A percentile compares a stretch with the other conserved stretches of the same genome.
These are phyloP conservation scores for Eilema caniola DNA, from an alignment of 2,888 invertebrate genomes.

Conservation along the genomic window DNA sequence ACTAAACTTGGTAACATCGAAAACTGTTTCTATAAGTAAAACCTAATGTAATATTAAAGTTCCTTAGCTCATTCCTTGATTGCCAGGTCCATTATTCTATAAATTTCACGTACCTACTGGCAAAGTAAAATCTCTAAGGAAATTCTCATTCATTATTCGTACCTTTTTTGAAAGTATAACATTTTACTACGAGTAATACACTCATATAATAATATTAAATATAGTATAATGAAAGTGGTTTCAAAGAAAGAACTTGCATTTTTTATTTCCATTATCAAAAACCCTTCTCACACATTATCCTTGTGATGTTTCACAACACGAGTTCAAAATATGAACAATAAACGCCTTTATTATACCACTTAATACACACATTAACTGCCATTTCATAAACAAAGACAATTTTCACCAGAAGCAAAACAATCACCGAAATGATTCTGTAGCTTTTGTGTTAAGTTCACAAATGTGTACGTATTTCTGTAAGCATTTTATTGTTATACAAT, in stretches of 20 bases:
- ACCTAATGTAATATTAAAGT: not conserved
- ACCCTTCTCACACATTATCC: conserved; percentile 14
- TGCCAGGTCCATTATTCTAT: not conserved
- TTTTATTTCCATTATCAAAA: not conserved
- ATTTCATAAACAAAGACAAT: conserved; percentile 49
- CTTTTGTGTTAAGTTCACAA: conserved; percentile 29
- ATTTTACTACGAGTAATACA: conserved; percentile 2
- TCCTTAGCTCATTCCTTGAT: not conserved
- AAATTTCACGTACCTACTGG: not conserved
- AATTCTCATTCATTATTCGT: not conserved
- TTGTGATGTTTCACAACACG: conserved; percentile 19
- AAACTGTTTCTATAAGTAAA: not conserved
- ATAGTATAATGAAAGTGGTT: not conserved
- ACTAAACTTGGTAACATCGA: not conserved
- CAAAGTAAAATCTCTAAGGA: not conserved
- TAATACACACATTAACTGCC: conserved; percentile 44
- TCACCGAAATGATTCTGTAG: conserved; percentile 37
- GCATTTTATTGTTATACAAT: conserved; percentile 35
- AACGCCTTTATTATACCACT: conserved; percentile 41
- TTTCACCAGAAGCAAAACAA: conserved; percentile 50
- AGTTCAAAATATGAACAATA: conserved; percentile 38
- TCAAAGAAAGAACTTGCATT: not conserved
- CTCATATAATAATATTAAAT: conserved; percentile 1
- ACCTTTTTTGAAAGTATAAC: not conserved
- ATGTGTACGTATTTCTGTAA: conserved; percentile 17